Evolutionary conservation across 2,113 vertebrate species (phyloP).

Genomic region (Penelope pileata): DNA sequence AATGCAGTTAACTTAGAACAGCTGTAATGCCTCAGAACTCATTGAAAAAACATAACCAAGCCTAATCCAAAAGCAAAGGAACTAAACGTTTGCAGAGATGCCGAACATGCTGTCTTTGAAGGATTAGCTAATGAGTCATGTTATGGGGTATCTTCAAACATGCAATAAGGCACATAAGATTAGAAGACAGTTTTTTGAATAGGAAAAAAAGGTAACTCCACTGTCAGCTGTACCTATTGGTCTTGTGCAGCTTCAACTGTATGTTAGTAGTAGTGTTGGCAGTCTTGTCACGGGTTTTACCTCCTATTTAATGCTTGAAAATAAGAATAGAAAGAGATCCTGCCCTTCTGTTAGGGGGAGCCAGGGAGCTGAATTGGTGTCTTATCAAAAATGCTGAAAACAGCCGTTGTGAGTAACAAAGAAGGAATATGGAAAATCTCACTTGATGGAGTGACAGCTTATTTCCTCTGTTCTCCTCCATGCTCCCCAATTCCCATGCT

Average conservation of each 20-base stretch:
- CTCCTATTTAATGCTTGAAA: not conserved
- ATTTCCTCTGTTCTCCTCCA: not conserved
- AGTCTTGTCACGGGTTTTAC: not conserved
- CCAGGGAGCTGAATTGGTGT: not conserved
- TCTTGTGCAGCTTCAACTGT: not conserved
- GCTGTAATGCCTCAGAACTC: not conserved
- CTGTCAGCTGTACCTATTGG: not conserved
- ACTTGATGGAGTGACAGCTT: not conserved
- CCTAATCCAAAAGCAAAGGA: not conserved
- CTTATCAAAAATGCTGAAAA: not conserved
- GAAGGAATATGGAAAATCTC: not conserved
- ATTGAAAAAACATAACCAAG: not conserved
- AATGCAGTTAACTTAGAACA: not conserved
- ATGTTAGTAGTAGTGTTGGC: not conserved
- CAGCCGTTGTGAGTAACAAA: not conserved
- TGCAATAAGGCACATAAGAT: not conserved
- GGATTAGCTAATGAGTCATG: not conserved
- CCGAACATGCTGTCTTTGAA: not conserved
- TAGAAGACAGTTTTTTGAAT: not conserved
- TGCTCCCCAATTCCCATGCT: rapidly evolving
- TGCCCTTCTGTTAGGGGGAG: not conserved
- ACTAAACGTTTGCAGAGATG: not conserved
- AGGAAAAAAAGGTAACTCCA: not conserved
- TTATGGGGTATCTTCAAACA: not conserved
- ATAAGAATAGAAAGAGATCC: not conserved